Conservation (phyloP, 2,888 invertebrate genomes). For the Liodrosophila aerea region DNA sequence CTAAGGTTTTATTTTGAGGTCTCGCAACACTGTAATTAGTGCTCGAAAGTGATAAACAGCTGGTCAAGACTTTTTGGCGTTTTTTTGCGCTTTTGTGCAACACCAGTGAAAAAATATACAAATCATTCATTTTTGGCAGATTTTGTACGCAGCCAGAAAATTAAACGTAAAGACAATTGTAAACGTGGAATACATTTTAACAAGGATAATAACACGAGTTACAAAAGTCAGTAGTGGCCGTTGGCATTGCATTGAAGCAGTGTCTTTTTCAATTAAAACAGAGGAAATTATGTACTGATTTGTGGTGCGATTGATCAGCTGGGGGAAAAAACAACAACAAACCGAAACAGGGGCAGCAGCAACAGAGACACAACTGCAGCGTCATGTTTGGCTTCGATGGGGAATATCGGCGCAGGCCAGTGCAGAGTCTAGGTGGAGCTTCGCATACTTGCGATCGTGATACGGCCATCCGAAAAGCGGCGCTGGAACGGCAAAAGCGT, state of each 20-base stretch:
- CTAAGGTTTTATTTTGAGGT: conserved; percentile 1
- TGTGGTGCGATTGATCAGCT: conserved; percentile 50
- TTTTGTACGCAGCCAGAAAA: conserved; percentile 63
- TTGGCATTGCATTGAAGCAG: conserved; percentile 1
- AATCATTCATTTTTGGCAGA: conserved; percentile 62
- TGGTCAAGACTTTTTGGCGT: conserved; percentile 30
- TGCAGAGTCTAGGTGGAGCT: conserved; percentile 95
- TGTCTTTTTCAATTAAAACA: conserved; percentile 8
- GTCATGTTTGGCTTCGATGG: conserved; percentile 93
- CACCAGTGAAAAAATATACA: conserved; percentile 68
- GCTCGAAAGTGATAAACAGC: conserved; percentile 45
- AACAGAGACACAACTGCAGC: conserved; percentile 39
- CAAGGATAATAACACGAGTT: background rate
- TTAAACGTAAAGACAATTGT: conserved; percentile 35
- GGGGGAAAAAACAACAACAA: conserved; percentile 45
- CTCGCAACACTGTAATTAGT: conserved; percentile 35
- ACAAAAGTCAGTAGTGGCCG: conserved; percentile 3
- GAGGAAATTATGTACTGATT: conserved; percentile 45
- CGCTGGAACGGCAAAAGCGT: conserved; percentile 92
- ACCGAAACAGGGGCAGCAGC: background rate
- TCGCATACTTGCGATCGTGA: conserved; percentile 88
- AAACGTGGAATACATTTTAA: conserved; percentile 20
- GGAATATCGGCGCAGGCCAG: conserved; percentile 92
- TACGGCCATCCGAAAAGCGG: conserved; percentile 88
- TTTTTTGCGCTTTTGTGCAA: conserved; percentile 38